Evolutionary conservation across 2,113 vertebrate species (phyloP).

Genomic region (Percina caprodes): DNA sequence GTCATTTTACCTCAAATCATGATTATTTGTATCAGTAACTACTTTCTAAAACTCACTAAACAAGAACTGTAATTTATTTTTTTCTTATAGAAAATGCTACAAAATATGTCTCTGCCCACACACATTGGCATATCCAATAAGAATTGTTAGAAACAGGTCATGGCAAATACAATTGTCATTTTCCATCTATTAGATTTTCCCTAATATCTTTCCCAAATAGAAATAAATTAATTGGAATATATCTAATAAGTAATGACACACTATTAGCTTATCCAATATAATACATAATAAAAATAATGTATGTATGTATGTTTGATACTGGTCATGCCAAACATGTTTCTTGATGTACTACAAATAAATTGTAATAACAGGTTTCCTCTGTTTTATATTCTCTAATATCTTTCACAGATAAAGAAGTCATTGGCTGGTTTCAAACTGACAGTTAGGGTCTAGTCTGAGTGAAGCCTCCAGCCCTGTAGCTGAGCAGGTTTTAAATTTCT

Average conservation of each 20-base stretch:
- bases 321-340: too few species aligned
- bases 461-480: slow-evolving; percentile 24
- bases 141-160: neutral
- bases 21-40: slow-evolving; percentile 4
- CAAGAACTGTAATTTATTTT: neutral
- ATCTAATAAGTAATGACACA: too few species aligned
- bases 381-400: slow-evolving; percentile 2
- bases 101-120: neutral
- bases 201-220: neutral
- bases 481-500: slow-evolving; percentile 4
- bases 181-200: slow-evolving; percentile 7
- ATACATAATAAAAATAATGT: too few species aligned
- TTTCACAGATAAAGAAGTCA: slow-evolving; percentile 21
- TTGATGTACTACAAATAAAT: too few species aligned
- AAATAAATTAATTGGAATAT: too few species aligned
- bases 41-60: slow-evolving; percentile 9
- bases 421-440: slow-evolving; percentile 11
- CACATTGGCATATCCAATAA: slow-evolving; percentile 3
- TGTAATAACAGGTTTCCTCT: neutral
- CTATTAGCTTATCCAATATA: too few species aligned
- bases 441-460: slow-evolving; percentile 12
- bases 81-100: neutral
- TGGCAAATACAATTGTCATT: slow-evolving; percentile 15
- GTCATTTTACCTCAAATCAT: neutral
- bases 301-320: too few species aligned